Percentiles rank a stretch among this genome's conserved stretches.
These are phyloP conservation scores for Zygaena filipendulae DNA, from an alignment of 2,888 invertebrate species.

Conservation along the genomic window DNA sequence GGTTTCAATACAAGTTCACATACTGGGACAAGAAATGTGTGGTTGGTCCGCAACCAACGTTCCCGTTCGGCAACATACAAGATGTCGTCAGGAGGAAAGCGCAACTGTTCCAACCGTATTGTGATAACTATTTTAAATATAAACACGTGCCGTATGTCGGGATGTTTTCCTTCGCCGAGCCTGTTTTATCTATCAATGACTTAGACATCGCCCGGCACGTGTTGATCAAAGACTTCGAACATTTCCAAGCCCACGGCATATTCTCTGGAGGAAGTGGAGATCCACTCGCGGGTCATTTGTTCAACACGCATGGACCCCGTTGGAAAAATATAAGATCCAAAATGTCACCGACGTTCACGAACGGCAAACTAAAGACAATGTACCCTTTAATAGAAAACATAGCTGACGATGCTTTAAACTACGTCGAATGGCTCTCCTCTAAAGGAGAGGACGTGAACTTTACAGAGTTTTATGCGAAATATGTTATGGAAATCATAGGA, in stretches of 20 bases:
- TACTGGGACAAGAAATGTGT: constrained; percentile 72
- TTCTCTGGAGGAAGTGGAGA: constrained; percentile 71
- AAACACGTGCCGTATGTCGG: constrained; percentile 64
- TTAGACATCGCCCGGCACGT: constrained; percentile 70
- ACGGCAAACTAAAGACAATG: constrained; percentile 75
- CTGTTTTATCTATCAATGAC: constrained; percentile 72
- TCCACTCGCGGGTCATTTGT: constrained; percentile 70
- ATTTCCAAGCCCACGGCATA: constrained; percentile 74
- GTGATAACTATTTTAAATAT: constrained; percentile 66
- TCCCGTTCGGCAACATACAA: constrained; percentile 72
- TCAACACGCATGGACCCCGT: constrained; percentile 63
- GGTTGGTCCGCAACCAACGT: constrained; percentile 60
- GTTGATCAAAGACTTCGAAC: constrained; percentile 70
- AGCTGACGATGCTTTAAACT: constrained; percentile 56
- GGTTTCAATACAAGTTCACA: constrained; percentile 52
- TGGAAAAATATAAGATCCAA: constrained; percentile 74
- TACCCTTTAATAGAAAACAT: constrained; percentile 69
- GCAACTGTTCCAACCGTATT: constrained; percentile 71
- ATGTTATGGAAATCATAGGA: constrained; percentile 71
- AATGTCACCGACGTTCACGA: constrained; percentile 74
- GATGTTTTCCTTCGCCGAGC: constrained; percentile 71
- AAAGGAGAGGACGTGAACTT: constrained; percentile 53
- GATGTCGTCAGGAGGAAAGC: constrained; percentile 61
- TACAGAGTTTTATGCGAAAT: constrained; percentile 66
- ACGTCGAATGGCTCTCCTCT: constrained; percentile 33